These are phyloP conservation scores for Pygoscelis adeliae DNA, from an alignment of 2,113 vertebrate species.

Conservation along the genomic window DNA sequence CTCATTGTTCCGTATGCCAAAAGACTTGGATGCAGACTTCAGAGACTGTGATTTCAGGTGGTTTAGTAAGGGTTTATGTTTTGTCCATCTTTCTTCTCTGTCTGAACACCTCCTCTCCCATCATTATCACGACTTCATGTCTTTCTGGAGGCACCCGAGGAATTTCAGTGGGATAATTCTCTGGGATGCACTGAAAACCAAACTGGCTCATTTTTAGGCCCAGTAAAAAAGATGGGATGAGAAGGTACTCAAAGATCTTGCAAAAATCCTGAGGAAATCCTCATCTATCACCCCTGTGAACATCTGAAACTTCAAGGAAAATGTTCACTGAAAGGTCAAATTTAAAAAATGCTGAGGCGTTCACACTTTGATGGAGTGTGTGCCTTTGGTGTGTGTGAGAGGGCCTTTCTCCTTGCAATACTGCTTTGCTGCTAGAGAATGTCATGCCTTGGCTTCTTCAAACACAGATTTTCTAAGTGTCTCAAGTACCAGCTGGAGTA, in stretches of 20 bases:
- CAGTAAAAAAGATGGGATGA: background rate
- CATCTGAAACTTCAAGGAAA: background rate
- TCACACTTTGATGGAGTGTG: background rate
- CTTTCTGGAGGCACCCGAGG: background rate
- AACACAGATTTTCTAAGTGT: background rate
- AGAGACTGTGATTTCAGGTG: background rate
- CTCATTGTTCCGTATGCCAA: background rate
- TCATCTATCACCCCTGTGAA: background rate
- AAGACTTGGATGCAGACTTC: background rate
- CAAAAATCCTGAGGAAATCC: background rate
- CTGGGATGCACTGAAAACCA: background rate
- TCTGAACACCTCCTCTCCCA: background rate
- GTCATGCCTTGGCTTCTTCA: background rate
- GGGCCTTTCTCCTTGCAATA: background rate
- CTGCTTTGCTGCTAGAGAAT: background rate
- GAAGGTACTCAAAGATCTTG: background rate
- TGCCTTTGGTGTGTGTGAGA: background rate
- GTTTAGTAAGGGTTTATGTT: background rate
- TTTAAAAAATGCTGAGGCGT: background rate
- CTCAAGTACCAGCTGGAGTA: background rate
- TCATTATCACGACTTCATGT: background rate
- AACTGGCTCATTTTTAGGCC: background rate
- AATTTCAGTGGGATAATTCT: background rate
- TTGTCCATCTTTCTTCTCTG: background rate
- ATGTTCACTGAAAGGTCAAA: background rate